These are phyloP conservation scores for Sandelia bainsii DNA, from an alignment of 2,797 vertebrate species.

Conservation along the genomic window DNA sequence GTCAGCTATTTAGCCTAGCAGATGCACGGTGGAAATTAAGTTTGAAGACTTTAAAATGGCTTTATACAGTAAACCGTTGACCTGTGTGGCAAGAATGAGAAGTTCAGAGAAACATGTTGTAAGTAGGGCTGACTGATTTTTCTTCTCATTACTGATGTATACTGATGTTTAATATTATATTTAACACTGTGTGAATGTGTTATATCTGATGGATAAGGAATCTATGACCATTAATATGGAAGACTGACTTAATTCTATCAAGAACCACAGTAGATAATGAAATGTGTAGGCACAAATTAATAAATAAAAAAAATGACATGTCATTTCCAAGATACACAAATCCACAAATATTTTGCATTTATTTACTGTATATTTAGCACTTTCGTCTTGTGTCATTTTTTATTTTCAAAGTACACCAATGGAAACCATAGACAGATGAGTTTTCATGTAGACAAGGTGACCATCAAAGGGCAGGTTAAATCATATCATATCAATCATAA, in stretches of 20 bases:
- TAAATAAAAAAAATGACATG: too few relatives aligned
- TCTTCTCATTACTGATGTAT: neutral
- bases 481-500: too few relatives aligned
- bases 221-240: too few relatives aligned
- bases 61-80: neutral
- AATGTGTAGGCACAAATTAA: too few relatives aligned
- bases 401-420: neutral
- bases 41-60: neutral
- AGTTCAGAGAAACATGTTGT: too few relatives aligned
- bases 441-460: constrained; percentile 2
- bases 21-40: neutral
- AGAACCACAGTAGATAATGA: too few relatives aligned
- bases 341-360: neutral
- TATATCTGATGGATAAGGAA: too few relatives aligned
- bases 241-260: too few relatives aligned
- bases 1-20: neutral
- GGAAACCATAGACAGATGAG: neutral
- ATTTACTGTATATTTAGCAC: neutral
- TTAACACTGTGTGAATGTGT: too few relatives aligned
- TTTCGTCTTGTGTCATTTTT: neutral
- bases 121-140: neutral
- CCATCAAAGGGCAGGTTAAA: neutral
- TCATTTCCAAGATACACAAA: too few relatives aligned
- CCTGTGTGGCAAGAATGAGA: neutral
- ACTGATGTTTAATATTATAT: too few relatives aligned